Percentiles rank a stretch among this genome's conserved stretches.
phyloP scores from a whole-genome alignment of 1,140 invertebrate genomes.

The Anastatus disparis region DNA sequence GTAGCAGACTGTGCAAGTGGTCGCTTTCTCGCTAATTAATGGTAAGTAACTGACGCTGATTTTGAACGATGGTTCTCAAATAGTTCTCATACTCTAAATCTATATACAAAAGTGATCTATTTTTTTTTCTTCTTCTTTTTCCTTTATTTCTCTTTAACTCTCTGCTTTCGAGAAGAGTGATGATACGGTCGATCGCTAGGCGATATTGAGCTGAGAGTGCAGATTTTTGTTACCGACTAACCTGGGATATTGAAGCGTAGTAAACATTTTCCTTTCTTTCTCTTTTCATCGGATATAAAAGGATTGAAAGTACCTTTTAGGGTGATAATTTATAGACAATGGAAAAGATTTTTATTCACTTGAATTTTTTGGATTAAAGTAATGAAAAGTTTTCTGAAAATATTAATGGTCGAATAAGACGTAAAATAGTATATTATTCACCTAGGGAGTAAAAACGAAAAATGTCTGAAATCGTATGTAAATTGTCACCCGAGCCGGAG shows the following conservation, averaged over 20 bases:
- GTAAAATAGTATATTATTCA: too few relatives aligned
- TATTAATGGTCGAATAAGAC: too few relatives aligned
- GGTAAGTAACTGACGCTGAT: conserved; percentile 34
- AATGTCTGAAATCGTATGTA: too few relatives aligned
- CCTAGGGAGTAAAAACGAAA: too few relatives aligned
- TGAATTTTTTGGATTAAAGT: too few relatives aligned
- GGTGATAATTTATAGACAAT: conserved; percentile 9
- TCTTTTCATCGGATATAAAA: neutral
- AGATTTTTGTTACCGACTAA: conserved; percentile 25
- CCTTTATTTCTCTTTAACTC: neutral
- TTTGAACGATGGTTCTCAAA: neutral
- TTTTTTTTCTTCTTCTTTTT: neutral
- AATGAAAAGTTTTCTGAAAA: too few relatives aligned
- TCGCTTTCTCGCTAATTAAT: conserved; percentile 49
- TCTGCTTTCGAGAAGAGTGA: neutral
- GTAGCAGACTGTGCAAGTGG: too few relatives aligned
- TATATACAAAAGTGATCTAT: neutral
- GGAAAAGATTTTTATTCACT: too few relatives aligned
- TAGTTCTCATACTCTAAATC: too few relatives aligned
- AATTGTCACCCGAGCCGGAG: too few relatives aligned
- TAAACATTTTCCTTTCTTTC: too few relatives aligned
- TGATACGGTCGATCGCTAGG: conserved; percentile 19
- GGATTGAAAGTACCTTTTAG: neutral
- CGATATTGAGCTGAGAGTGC: conserved; percentile 29
- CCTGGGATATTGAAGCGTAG: neutral